A percentile compares a stretch with the other conserved stretches of the same genome.
Conservation (phyloP, 2,113 vertebrate species). For the Neoarius graeffei region DNA sequence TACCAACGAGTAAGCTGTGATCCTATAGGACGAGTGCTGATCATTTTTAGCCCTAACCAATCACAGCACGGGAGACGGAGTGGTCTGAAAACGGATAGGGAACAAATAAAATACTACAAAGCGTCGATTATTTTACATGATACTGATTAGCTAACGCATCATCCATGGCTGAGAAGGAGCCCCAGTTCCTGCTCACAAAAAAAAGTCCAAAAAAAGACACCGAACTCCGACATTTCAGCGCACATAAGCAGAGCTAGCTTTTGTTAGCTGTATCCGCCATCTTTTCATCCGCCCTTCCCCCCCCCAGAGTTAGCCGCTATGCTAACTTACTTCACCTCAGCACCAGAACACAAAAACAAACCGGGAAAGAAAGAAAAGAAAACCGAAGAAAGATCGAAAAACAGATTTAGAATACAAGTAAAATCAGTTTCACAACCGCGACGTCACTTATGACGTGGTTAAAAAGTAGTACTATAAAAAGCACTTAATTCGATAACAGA, state of each 20-base stretch:
- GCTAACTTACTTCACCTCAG: not conserved
- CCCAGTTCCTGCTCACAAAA: too few relatives aligned
- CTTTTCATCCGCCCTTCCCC: conserved; percentile 62
- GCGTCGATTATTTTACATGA: not conserved
- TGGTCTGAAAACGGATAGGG: not conserved
- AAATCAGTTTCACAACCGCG: not conserved
- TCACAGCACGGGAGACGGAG: not conserved
- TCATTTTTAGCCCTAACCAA: not conserved
- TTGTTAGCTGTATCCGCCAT: not conserved
- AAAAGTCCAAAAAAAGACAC: not conserved
- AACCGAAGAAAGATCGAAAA: not conserved
- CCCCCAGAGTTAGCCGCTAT: conserved; percentile 39
- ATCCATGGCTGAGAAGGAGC: not conserved
- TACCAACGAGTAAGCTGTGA: not conserved
- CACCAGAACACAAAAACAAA: not conserved
- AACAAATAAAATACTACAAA: not conserved
- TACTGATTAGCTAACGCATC: not conserved
- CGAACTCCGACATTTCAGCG: not conserved
- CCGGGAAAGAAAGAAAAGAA: not conserved
- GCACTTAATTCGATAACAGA: not conserved
- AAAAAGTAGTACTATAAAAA: not conserved
- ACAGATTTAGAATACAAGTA: not conserved
- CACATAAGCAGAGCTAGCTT: not conserved
- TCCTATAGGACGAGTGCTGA: not conserved
- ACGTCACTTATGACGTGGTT: not conserved